Conservation (phyloP, 2,888 invertebrate species). For the Clanis bilineata region DNA sequence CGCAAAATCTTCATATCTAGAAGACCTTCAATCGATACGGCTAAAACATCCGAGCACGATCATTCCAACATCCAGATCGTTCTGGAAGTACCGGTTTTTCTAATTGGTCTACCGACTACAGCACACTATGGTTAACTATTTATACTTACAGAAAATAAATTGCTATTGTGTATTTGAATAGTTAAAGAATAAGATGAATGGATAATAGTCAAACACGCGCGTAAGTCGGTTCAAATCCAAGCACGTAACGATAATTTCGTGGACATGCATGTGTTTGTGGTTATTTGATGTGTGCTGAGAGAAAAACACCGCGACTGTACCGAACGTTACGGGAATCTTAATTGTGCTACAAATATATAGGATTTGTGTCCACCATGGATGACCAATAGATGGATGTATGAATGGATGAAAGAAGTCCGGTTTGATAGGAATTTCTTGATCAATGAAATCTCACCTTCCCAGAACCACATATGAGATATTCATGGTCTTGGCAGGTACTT, state of each 20-base stretch:
- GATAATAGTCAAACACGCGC: slow-evolving; percentile 10
- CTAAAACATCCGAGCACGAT: too few relatives aligned
- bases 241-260: slow-evolving; percentile 12
- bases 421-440: neutral
- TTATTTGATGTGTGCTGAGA: neutral
- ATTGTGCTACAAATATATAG: neutral
- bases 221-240: slow-evolving; percentile 4
- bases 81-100: too few relatives aligned
- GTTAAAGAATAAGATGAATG: slow-evolving; percentile 5
- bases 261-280: neutral
- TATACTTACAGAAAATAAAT: neutral
- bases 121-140: neutral
- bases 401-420: neutral
- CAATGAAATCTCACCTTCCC: neutral
- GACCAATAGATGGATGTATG: neutral
- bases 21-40: too few relatives aligned
- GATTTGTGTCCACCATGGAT: neutral
- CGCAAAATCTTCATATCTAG: too few relatives aligned
- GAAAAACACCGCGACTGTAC: neutral
- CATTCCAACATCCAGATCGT: too few relatives aligned
- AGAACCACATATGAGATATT: too few relatives aligned
- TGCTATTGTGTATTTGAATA: neutral
- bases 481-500: too few relatives aligned
- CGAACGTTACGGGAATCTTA: neutral
- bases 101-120: neutral